These are phyloP conservation scores for Cirrhinus mrigala DNA, from an alignment of 2,797 vertebrate genomes.

Conservation along the genomic window DNA sequence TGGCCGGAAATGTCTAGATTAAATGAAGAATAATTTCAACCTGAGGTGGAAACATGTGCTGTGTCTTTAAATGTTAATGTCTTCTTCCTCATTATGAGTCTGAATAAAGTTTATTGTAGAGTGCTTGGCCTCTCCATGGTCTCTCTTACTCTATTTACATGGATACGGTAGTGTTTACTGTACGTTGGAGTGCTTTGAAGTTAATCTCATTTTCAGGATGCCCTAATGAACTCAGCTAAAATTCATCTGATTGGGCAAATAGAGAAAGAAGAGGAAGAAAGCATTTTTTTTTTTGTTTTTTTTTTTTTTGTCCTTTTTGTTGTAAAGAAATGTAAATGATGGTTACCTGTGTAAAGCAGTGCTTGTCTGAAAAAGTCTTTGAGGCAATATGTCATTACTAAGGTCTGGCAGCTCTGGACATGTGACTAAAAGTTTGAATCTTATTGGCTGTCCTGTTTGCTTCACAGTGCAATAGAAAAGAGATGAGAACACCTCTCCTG, in stretches of 20 bases:
- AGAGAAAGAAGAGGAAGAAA: constrained; percentile 9
- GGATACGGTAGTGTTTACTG: constrained; percentile 34
- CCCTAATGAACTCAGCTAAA: constrained; percentile 51
- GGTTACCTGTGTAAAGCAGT: neutral
- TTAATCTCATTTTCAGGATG: constrained; percentile 46
- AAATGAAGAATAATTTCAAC: neutral
- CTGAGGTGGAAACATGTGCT: neutral
- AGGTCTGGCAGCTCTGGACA: neutral
- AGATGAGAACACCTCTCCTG: neutral
- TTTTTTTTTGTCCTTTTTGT: neutral
- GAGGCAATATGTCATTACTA: neutral
- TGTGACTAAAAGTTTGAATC: neutral
- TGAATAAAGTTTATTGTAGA: neutral
- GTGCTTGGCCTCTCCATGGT: neutral
- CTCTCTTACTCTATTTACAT: constrained; percentile 13
- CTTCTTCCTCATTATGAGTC: neutral
- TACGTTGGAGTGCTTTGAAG: constrained; percentile 5
- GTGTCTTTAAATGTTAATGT: neutral
- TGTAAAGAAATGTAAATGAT: neutral
- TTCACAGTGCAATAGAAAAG: neutral
- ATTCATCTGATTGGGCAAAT: constrained; percentile 46
- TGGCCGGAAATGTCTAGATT: neutral
- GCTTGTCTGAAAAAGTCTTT: neutral
- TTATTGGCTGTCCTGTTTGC: neutral
- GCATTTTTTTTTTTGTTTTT: neutral